phyloP scores from a whole-genome alignment of 2,888 invertebrate genomes.

The Cosmopolites sordidus region DNA sequence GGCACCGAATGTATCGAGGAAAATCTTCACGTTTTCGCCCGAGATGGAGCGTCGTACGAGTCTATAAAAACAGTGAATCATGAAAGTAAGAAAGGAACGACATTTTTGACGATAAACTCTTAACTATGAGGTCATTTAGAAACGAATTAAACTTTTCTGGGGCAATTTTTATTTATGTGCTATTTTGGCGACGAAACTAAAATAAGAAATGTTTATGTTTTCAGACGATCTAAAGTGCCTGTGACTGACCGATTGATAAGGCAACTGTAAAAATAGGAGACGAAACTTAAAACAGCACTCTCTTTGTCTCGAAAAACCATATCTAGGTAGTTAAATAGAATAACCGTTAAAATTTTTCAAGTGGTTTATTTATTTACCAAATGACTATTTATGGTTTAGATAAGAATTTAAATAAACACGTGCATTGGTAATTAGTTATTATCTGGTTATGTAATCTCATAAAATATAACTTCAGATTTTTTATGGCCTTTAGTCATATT shows the following conservation, averaged over 20 bases:
- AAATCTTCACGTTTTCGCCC: slow-evolving; percentile 26
- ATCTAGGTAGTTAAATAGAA: slow-evolving; percentile 17
- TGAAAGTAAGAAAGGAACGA: slow-evolving; percentile 22
- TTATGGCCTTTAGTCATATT: neutral
- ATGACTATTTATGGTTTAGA: slow-evolving; percentile 10
- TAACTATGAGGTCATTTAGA: slow-evolving; percentile 33
- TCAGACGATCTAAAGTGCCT: slow-evolving; percentile 12
- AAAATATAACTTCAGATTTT: slow-evolving; percentile 1
- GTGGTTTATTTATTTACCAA: slow-evolving; percentile 14
- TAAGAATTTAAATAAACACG: slow-evolving; percentile 15
- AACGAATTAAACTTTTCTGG: slow-evolving; percentile 40
- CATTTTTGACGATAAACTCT: slow-evolving; percentile 27
- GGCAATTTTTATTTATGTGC: slow-evolving; percentile 35
- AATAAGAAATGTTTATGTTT: slow-evolving; percentile 18
- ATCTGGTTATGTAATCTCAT: slow-evolving; percentile 8
- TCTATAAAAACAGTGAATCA: slow-evolving; percentile 28
- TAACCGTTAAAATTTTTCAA: slow-evolving; percentile 12
- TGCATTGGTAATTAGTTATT: slow-evolving; percentile 7
- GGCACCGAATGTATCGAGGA: slow-evolving; percentile 2
- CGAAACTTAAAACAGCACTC: slow-evolving; percentile 6
- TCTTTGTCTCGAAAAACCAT: slow-evolving; percentile 14
- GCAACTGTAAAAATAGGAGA: slow-evolving; percentile 10
- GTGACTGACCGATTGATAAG: slow-evolving; percentile 12
- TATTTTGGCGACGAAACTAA: slow-evolving; percentile 28
- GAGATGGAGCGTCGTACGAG: slow-evolving; percentile 24